Evolutionary conservation across 2,797 vertebrate genomes (phyloP).

Genomic region (Hoplostethus mediterraneus): DNA sequence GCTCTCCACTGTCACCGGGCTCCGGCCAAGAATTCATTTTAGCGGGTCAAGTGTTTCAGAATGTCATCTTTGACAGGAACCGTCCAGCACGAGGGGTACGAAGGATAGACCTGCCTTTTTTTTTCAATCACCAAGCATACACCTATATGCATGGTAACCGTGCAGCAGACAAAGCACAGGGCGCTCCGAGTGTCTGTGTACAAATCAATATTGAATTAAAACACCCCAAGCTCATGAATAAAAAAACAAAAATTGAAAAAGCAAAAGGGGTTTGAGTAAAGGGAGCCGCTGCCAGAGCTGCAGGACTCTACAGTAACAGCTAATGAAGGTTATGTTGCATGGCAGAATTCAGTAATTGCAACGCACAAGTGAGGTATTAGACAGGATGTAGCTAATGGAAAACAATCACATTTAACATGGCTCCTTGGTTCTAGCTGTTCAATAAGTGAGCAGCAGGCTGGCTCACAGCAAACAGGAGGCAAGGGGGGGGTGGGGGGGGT

Average conservation of each 20-base stretch:
- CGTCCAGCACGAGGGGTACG: slow-evolving; percentile 82
- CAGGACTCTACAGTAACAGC: slow-evolving; percentile 74
- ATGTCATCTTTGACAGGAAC: slow-evolving; percentile 86
- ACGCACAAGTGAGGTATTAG: slow-evolving; percentile 90
- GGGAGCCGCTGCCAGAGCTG: slow-evolving; percentile 58
- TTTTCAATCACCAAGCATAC: slow-evolving; percentile 70
- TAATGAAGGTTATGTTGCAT: slow-evolving; percentile 88
- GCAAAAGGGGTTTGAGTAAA: slow-evolving; percentile 28
- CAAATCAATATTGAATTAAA: slow-evolving; percentile 84
- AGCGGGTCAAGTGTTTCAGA: slow-evolving; percentile 86
- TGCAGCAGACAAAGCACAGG: slow-evolving; percentile 50
- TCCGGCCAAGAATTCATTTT: slow-evolving; percentile 84
- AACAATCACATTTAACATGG: slow-evolving; percentile 97
- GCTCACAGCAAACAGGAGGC: slow-evolving; percentile 96
- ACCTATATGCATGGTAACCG: slow-evolving; percentile 68
- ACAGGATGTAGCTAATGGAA: slow-evolving; percentile 95
- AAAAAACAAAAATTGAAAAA: slow-evolving; percentile 74
- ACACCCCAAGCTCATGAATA: slow-evolving; percentile 78
- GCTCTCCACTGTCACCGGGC: slow-evolving; percentile 78
- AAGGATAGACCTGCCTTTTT: slow-evolving; percentile 71
- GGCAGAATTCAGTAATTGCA: slow-evolving; percentile 88
- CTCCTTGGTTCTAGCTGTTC: slow-evolving; percentile 91
- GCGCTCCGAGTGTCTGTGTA: slow-evolving; percentile 62
- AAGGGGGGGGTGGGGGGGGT: slow-evolving; percentile 55
- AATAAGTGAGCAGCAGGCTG: slow-evolving; percentile 95